Evolutionary conservation across 1,140 invertebrate species (phyloP).

Genomic region (Campoletis sonorensis): DNA sequence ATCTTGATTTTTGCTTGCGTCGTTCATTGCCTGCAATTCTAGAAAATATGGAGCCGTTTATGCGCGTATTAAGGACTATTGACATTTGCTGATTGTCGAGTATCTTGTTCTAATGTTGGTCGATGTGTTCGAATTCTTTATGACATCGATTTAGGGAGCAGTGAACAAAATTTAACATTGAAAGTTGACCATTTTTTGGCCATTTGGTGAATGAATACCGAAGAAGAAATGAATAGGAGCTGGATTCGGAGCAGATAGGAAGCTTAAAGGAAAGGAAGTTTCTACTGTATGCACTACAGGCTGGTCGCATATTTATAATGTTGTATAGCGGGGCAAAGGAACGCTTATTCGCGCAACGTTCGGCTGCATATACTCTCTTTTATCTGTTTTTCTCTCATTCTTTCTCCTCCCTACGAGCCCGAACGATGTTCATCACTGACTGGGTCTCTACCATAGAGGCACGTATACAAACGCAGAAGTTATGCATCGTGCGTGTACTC

Average conservation of each 20-base stretch:
- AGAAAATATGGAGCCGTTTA: not conserved
- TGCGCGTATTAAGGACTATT: not conserved
- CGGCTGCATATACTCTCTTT: not conserved
- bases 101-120: no score
- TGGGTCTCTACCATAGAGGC: slow-evolving; percentile 1
- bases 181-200: no score
- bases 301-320: not conserved
- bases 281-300: not conserved
- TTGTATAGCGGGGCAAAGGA: slow-evolving; percentile 25
- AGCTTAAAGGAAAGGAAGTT: not conserved
- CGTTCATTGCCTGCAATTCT: not conserved
- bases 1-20: not conserved
- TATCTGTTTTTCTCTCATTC: not conserved
- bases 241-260: not conserved
- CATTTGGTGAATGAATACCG: no score
- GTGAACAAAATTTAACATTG: no score
- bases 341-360: not conserved
- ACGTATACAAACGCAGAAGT: no score
- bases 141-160: no score
- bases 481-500: not conserved
- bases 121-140: no score
- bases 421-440: slow-evolving; percentile 41
- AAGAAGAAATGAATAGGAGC: no score
- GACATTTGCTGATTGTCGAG: not conserved
- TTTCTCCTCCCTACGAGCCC: not conserved